Base-by-base conservation (phyloP, 2,113 vertebrate species). In the Cisticola juncidis region DNA sequence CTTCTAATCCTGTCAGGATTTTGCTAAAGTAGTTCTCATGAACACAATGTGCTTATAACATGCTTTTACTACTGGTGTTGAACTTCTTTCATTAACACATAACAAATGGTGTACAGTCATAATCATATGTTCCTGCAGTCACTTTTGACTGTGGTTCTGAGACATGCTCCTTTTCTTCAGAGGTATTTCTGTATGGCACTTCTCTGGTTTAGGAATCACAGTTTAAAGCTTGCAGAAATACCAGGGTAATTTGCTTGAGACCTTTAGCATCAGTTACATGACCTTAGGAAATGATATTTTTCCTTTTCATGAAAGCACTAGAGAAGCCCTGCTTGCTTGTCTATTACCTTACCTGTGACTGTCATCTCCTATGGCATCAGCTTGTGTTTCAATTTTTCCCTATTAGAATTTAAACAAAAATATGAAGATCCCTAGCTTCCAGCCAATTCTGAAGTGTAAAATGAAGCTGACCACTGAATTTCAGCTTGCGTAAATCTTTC, bases 21-120 rank as follows among this genome's bases (percentile, higher is more conserved):
- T 83, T 68, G 45, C 36, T 61, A 6, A 77, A 78, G 29, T 33
- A 65, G 8, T 29, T 81, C 28, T 86, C 31, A 5, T 28, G 36
- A 88, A 45, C 44, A 25, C 4, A 40, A 0, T 1, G 0, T 68
- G 35, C 29, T 51, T 81, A 3, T 20, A 62, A 21, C 17, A 2
- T 42, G n/a, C 2, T 3, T 77, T 15, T 68, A 1, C 29, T 80
- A 21, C 53, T 72, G 33, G 10, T 62, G 35, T 56, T 82, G 14
- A 29, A 40, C 54, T 60, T 56, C 9, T 9, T 61, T 47, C 11
- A 1, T 66, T 86, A 84, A 48, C 42, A 14, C 24, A 9, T 12
- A 38, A 51, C 33, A 81, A 62, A 38, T 36, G 38, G 14, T 70
- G 13, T 21, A 9, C 22, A 76, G 15, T 65, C 0, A 0, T 85